Evolutionary conservation across 2,888 invertebrate genomes (phyloP).

Genomic region (Mesorhabditis spiculigera): DNA sequence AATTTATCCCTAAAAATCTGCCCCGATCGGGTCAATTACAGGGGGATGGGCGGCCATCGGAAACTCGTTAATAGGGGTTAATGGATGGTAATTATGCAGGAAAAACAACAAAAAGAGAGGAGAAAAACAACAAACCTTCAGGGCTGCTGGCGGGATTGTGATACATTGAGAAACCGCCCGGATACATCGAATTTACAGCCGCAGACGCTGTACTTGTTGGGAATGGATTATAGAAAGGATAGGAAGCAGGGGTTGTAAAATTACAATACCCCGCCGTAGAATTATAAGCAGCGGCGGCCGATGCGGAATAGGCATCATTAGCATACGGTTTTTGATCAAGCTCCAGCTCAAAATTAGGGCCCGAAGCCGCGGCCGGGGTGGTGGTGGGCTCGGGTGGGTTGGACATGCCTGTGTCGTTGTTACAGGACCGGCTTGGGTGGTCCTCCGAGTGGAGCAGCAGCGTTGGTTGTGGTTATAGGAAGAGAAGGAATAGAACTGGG

Average conservation of each 20-base stretch:
- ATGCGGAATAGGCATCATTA: background rate
- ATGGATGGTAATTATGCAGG: no score
- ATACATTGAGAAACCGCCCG: background rate
- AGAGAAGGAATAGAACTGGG: background rate
- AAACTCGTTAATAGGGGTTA: no score
- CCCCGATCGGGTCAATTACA: no score
- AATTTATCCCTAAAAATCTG: no score
- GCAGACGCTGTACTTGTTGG: background rate
- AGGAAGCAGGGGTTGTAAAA: background rate
- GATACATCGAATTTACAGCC: background rate
- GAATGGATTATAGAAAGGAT: constrained; percentile 3
- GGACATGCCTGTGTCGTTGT: background rate
- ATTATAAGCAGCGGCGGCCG: background rate
- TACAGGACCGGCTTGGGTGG: background rate
- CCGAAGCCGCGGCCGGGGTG: background rate
- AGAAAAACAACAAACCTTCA: background rate
- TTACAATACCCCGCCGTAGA: constrained; percentile 1
- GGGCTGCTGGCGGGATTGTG: background rate
- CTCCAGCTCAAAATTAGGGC: background rate
- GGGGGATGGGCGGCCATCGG: no score
- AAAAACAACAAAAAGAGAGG: background rate
- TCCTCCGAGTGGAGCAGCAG: background rate
- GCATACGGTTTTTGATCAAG: background rate
- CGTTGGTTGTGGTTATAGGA: background rate
- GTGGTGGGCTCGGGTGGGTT: background rate